These are phyloP conservation scores for Pangasius mekongensis DNA, from an alignment of 2,797 vertebrate species.

Conservation along the genomic window DNA sequence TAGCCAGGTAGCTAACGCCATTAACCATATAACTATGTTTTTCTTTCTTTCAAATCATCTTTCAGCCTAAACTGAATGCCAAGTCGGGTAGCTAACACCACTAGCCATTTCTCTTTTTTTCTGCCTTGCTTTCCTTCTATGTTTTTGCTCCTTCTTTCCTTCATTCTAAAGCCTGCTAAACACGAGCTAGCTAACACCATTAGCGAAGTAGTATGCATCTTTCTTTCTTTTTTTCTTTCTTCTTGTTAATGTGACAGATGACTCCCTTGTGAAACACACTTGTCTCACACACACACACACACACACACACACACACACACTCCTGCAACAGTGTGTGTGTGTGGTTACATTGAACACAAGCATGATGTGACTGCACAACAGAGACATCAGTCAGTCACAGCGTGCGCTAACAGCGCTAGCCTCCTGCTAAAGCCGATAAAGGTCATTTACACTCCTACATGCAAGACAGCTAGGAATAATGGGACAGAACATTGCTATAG, in stretches of 20 bases:
- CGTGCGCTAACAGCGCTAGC: not conserved
- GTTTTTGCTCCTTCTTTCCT: not conserved
- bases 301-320: not conserved
- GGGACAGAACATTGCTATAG: not conserved
- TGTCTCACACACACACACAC: no score
- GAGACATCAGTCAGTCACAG: not conserved
- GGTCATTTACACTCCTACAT: not conserved
- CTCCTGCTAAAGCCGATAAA: slow-evolving; percentile 8
- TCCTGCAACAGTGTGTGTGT: not conserved
- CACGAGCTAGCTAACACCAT: not conserved
- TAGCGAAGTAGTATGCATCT: not conserved
- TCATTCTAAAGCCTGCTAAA: not conserved
- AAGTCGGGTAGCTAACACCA: not conserved
- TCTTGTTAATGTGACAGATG: not conserved
- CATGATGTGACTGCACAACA: not conserved
- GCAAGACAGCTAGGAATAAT: no score
- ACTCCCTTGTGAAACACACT: not conserved
- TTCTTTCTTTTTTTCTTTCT: not conserved
- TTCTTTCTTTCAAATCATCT: not conserved
- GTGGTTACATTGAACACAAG: not conserved
- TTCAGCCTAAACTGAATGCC: not conserved
- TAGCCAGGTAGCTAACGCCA: no score
- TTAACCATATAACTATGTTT: not conserved
- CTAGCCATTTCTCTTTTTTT: not conserved
- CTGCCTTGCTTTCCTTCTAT: not conserved